Conservation (phyloP, 2,797 vertebrate genomes). For the Balearica regulorum region DNA sequence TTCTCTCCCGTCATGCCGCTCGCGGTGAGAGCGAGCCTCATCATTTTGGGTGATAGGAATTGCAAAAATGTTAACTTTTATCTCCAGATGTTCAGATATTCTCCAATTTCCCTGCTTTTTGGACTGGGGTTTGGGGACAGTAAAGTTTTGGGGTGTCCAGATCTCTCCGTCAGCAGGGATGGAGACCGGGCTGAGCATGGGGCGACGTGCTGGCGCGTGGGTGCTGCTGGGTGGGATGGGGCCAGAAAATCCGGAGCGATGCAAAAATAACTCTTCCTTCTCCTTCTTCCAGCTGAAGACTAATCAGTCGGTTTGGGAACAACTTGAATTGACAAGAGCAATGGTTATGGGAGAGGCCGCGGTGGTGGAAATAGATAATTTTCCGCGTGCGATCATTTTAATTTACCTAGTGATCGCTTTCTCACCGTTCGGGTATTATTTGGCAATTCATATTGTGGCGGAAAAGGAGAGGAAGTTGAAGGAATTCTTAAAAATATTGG, state of each 20-base stretch:
- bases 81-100: neutral
- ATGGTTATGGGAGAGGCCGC: conserved; percentile 91
- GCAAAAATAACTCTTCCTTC: neutral
- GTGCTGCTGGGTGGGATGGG: neutral
- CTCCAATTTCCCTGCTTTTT: accelerated
- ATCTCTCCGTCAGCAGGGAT: accelerated
- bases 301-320: conserved; percentile 83
- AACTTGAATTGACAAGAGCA: conserved; percentile 80
- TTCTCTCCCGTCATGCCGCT: accelerated
- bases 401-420: conserved; percentile 96
- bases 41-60: neutral
- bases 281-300: conserved; percentile 83
- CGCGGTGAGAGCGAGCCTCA: accelerated
- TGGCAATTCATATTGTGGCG: conserved; percentile 93
- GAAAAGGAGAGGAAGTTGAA: conserved; percentile 95
- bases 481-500: conserved; percentile 95
- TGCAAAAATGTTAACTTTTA: neutral
- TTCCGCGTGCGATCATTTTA: conserved; percentile 91
- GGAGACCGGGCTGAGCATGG: neutral
- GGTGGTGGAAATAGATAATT: conserved; percentile 89
- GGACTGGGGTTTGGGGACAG: neutral
- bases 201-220: neutral
- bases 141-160: neutral
- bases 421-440: conserved; percentile 93
- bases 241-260: neutral